phyloP scores from a whole-genome alignment of 1,140 invertebrate species.

The Linepithema humile region DNA sequence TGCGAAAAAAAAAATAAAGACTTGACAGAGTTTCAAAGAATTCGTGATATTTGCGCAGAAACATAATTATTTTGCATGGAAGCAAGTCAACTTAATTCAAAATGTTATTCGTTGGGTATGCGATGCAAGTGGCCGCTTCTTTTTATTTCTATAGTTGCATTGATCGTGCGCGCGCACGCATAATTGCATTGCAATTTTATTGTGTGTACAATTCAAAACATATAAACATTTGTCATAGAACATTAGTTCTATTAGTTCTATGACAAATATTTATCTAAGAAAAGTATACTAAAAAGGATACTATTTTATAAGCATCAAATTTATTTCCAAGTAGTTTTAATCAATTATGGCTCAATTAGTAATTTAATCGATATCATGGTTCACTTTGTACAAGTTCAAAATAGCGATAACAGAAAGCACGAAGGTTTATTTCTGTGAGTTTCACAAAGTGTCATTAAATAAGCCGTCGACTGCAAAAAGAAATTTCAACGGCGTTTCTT shows the following conservation, averaged over 20 bases:
- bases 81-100: conserved; percentile 50
- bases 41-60: conserved; percentile 32
- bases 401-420: not conserved
- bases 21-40: conserved; percentile 33
- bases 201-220: no score
- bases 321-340: no score
- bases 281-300: no score
- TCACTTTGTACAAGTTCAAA: not conserved
- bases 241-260: no score
- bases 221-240: no score
- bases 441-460: not conserved
- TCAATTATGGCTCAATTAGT: no score
- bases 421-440: not conserved
- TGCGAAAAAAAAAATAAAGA: not conserved
- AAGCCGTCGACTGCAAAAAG: not conserved
- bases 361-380: no score
- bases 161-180: no score
- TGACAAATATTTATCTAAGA: no score
- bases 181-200: no score
- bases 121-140: not conserved
- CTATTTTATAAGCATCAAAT: no score
- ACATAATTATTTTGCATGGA: conserved; percentile 32
- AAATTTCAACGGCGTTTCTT: not conserved
- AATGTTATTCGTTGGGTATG: not conserved
- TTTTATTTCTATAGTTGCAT: no score